A percentile compares a stretch with the other conserved stretches of the same genome.
phyloP scores from a whole-genome alignment of 92 coral and sea anemone genomes.

The Phenganax subtilis region DNA sequence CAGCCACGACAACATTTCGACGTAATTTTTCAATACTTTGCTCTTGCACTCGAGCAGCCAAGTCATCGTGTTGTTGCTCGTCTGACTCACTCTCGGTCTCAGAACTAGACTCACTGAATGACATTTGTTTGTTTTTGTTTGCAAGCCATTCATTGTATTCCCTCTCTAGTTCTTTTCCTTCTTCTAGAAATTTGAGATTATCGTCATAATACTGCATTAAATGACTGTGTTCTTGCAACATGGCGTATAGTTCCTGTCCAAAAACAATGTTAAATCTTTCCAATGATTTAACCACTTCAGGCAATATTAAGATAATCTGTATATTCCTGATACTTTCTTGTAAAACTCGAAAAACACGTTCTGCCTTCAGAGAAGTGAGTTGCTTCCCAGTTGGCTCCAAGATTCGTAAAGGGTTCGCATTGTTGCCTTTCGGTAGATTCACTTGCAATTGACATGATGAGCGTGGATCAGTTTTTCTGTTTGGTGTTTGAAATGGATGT shows the following conservation, averaged over 20 bases:
- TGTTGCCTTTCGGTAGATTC: slow-evolving; percentile 22
- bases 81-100: slow-evolving; percentile 56
- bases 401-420: slow-evolving; percentile 63
- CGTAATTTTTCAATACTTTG: slow-evolving; percentile 35
- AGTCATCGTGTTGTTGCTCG: slow-evolving; percentile 53
- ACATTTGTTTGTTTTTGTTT: slow-evolving; percentile 9
- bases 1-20: not conserved
- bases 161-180: slow-evolving; percentile 16
- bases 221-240: slow-evolving; percentile 48
- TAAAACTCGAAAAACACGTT: slow-evolving; percentile 70
- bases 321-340: slow-evolving; percentile 66
- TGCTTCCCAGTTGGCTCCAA: slow-evolving; percentile 74
- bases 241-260: slow-evolving; percentile 58
- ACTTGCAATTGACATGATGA: slow-evolving; percentile 18
- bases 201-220: slow-evolving; percentile 9
- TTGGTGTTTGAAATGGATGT: not conserved
- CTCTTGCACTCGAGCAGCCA: slow-evolving; percentile 42
- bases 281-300: slow-evolving; percentile 48
- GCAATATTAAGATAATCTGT: slow-evolving; percentile 64
- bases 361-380: slow-evolving; percentile 67
- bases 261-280: slow-evolving; percentile 61
- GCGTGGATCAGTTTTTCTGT: slow-evolving; percentile 13
- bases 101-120: slow-evolving; percentile 44
- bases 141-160: slow-evolving; percentile 29
- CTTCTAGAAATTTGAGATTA: slow-evolving; percentile 5